Conservation (phyloP, 2,888 invertebrate genomes). For the Notodonta dromedarius region DNA sequence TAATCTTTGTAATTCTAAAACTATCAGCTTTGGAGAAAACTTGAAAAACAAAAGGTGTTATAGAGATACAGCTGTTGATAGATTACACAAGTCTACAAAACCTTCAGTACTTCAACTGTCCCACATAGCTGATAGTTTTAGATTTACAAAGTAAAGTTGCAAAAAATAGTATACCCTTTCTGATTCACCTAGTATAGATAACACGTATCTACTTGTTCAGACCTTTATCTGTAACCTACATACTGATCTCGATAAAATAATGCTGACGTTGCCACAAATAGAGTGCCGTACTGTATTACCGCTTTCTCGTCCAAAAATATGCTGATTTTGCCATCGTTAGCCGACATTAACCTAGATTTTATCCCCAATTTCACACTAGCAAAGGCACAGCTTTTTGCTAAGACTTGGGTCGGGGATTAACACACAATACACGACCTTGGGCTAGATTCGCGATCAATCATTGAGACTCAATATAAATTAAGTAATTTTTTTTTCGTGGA, state of each 20-base stretch:
- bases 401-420: neutral
- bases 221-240: neutral
- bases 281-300: neutral
- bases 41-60: no score
- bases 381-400: neutral
- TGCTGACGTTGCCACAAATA: neutral
- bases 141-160: no score
- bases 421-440: neutral
- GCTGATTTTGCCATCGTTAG: neutral
- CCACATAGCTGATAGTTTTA: no score
- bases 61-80: no score
- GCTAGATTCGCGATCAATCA: neutral
- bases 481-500: neutral
- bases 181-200: no score
- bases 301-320: neutral
- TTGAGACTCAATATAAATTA: neutral
- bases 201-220: no score
- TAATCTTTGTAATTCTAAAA: no score
- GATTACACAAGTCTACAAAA: no score
- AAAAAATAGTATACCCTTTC: no score
- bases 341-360: constrained; percentile 6
- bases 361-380: neutral
- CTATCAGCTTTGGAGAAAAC: no score
- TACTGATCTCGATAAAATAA: neutral
- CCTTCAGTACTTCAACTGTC: no score